phyloP scores from a whole-genome alignment of 2,888 invertebrate species.

The Camptogramma bilineatum region DNA sequence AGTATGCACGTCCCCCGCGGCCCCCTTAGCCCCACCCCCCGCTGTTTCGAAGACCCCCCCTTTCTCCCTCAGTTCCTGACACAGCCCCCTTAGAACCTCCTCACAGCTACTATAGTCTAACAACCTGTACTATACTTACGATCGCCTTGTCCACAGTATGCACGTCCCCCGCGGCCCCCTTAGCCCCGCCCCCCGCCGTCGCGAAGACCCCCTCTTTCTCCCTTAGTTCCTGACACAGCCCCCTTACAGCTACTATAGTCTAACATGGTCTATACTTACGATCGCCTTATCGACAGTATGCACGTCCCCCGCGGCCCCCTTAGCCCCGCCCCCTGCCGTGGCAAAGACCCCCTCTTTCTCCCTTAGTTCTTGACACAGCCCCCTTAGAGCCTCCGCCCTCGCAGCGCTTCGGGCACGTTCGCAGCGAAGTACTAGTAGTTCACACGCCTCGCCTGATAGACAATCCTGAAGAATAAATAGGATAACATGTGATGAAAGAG shows the following conservation, averaged over 20 bases:
- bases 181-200: too few relatives aligned
- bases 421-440: constrained; percentile 63
- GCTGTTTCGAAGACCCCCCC: too few relatives aligned
- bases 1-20: too few relatives aligned
- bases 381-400: constrained; percentile 51
- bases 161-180: constrained; percentile 22
- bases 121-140: too few relatives aligned
- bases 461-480: constrained; percentile 48
- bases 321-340: constrained; percentile 8
- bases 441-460: constrained; percentile 59
- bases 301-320: constrained; percentile 40
- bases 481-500: constrained; percentile 20
- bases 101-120: too few relatives aligned
- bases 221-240: constrained; percentile 50
- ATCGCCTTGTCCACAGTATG: too few relatives aligned
- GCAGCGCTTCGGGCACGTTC: constrained; percentile 59
- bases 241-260: constrained; percentile 55
- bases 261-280: too few relatives aligned
- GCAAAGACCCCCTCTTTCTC: constrained; percentile 54
- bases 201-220: constrained; percentile 54
- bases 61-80: too few relatives aligned
- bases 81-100: too few relatives aligned
- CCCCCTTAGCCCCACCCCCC: too few relatives aligned
- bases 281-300: constrained; percentile 60
- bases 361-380: constrained; percentile 50